These are phyloP conservation scores for Taphrorychus bicolor DNA, from an alignment of 2,888 invertebrate species.

Conservation along the genomic window DNA sequence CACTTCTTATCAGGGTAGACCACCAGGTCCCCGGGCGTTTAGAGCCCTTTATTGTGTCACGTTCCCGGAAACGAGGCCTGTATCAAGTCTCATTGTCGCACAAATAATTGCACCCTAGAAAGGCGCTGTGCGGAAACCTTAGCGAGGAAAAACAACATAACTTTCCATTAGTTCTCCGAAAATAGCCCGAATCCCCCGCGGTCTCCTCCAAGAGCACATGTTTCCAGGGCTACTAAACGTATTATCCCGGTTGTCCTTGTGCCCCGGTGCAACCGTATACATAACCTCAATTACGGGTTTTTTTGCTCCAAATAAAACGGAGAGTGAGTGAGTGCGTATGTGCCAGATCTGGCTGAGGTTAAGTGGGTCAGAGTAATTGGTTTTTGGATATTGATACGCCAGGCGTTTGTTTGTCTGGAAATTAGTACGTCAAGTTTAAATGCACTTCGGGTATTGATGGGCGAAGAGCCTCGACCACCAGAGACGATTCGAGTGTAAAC, in stretches of 20 bases:
- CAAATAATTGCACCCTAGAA: not conserved
- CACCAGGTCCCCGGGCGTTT: not conserved
- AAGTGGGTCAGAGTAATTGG: constrained; percentile 25
- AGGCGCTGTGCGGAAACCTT: not conserved
- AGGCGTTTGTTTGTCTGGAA: not conserved
- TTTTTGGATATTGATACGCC: constrained; percentile 19
- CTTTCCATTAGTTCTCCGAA: constrained; percentile 9
- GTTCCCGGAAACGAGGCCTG: not conserved
- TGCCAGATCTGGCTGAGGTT: constrained; percentile 1
- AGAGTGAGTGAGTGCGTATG: constrained; percentile 7
- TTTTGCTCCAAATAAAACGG: constrained; percentile 16
- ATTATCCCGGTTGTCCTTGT: constrained; percentile 25
- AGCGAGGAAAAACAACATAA: not conserved
- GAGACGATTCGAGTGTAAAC: not conserved
- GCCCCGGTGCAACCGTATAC: no score
- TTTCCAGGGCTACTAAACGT: constrained; percentile 22
- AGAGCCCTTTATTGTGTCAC: not conserved
- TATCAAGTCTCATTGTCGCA: not conserved
- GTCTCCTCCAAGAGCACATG: constrained; percentile 15
- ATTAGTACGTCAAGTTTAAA: not conserved
- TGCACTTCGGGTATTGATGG: not conserved
- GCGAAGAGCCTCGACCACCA: not conserved
- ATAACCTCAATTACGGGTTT: constrained; percentile 24
- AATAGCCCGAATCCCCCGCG: constrained; percentile 6
- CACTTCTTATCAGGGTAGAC: not conserved